Percentiles rank a stretch among this genome's conserved stretches.
These are phyloP conservation scores for Heliconius sara DNA, from an alignment of 2,888 invertebrate species.

Conservation along the genomic window DNA sequence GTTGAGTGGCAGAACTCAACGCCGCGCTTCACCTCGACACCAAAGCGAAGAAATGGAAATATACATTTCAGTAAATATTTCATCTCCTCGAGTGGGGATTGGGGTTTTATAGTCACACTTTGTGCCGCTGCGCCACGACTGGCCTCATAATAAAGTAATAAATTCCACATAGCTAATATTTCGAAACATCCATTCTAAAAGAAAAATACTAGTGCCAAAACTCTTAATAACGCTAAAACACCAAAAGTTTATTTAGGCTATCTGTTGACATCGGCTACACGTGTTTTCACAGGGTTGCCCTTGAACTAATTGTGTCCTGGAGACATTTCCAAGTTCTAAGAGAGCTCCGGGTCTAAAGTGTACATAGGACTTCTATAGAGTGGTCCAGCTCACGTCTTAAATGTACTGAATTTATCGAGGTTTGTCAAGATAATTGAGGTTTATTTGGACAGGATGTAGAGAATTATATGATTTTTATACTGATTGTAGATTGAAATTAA, in stretches of 20 bases:
- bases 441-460: background rate
- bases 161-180: too few species aligned
- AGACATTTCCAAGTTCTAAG: constrained; percentile 15
- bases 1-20: too few species aligned
- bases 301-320: constrained; percentile 24
- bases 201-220: background rate
- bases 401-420: constrained; percentile 14
- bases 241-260: constrained; percentile 4
- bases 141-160: too few species aligned
- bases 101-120: too few species aligned
- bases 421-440: background rate
- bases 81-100: too few species aligned
- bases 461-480: background rate
- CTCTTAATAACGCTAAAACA: background rate
- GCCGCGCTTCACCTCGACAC: too few species aligned
- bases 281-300: background rate
- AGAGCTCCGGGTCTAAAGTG: constrained; percentile 17
- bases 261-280: constrained; percentile 10
- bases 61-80: too few species aligned
- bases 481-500: background rate
- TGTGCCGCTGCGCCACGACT: too few species aligned
- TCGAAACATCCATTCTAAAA: too few species aligned
- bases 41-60: too few species aligned
- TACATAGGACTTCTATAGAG: constrained; percentile 15
- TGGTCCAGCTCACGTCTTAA: background rate